Conservation (phyloP, 2,113 vertebrate genomes). For the Chlamydotis undulata region DNA sequence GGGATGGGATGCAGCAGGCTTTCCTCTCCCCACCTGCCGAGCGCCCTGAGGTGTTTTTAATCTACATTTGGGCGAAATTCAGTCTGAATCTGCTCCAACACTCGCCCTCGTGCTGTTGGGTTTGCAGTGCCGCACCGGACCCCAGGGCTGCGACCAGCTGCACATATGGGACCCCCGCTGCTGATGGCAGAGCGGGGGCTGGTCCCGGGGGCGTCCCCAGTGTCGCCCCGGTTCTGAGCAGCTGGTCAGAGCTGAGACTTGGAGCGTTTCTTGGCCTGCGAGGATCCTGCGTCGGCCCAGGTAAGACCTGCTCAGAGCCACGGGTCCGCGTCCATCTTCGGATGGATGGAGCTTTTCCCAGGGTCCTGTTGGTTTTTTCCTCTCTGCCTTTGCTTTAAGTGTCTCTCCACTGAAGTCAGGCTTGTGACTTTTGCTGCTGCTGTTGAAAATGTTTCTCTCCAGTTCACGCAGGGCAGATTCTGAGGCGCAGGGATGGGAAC, state of each 20-base stretch:
- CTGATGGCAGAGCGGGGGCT: accelerated
- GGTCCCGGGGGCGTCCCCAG: not conserved
- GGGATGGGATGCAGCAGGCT: not conserved
- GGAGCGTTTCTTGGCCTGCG: accelerated
- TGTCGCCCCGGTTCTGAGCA: not conserved
- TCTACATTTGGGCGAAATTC: not conserved
- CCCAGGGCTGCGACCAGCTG: not conserved
- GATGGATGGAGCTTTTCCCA: not conserved
- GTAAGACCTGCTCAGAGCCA: not conserved
- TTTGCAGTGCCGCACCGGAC: not conserved
- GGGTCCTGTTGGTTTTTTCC: not conserved
- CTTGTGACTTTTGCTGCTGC: not conserved
- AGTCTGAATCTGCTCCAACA: not conserved
- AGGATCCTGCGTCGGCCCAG: not conserved
- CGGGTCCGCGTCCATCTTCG: accelerated
- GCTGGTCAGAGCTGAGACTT: not conserved
- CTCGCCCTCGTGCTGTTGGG: accelerated
- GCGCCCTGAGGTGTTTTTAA: not conserved
- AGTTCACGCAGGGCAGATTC: not conserved
- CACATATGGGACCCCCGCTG: accelerated
- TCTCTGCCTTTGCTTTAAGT: not conserved
- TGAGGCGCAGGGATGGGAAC: not conserved
- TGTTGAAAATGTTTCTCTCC: not conserved
- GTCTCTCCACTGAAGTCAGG: not conserved
- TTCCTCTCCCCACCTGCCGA: not conserved